A percentile compares a stretch with the other conserved stretches of the same genome.
phyloP scores from a whole-genome alignment of 2,888 invertebrate genomes.

The Ypsolopha sequella region DNA sequence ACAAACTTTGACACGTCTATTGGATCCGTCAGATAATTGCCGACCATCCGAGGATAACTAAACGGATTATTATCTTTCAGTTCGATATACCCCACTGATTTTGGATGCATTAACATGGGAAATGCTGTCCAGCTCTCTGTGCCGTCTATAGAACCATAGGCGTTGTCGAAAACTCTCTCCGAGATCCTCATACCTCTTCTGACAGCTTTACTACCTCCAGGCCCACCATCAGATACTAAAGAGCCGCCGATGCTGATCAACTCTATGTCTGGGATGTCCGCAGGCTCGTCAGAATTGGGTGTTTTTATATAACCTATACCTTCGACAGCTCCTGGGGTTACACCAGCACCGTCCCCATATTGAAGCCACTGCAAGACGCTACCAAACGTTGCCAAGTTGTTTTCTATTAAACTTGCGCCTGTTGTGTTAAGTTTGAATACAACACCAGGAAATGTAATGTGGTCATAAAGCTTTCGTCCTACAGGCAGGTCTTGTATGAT shows the following conservation, averaged over 20 bases:
- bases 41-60: conserved; percentile 74
- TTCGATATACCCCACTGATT: conserved; percentile 76
- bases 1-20: conserved; percentile 74
- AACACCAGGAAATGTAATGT: conserved; percentile 74
- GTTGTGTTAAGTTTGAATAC: conserved; percentile 70
- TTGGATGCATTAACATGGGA: conserved; percentile 76
- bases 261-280: conserved; percentile 78
- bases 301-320: conserved; percentile 74
- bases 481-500: conserved; percentile 73
- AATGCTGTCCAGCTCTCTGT: conserved; percentile 69
- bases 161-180: conserved; percentile 45
- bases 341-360: conserved; percentile 49
- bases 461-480: conserved; percentile 75
- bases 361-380: conserved; percentile 30
- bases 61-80: conserved; percentile 74
- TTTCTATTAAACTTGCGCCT: conserved; percentile 29
- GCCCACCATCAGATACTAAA: conserved; percentile 43
- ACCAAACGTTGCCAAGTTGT: conserved; percentile 19
- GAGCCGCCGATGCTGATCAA: conserved; percentile 73
- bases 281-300: conserved; percentile 53
- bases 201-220: conserved; percentile 39
- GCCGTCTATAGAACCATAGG: conserved; percentile 47
- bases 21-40: conserved; percentile 76
- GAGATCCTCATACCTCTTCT: conserved; percentile 55
- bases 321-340: conserved; percentile 72